phyloP scores from a whole-genome alignment of 2,113 vertebrate species.

The Aramus guarauna region DNA sequence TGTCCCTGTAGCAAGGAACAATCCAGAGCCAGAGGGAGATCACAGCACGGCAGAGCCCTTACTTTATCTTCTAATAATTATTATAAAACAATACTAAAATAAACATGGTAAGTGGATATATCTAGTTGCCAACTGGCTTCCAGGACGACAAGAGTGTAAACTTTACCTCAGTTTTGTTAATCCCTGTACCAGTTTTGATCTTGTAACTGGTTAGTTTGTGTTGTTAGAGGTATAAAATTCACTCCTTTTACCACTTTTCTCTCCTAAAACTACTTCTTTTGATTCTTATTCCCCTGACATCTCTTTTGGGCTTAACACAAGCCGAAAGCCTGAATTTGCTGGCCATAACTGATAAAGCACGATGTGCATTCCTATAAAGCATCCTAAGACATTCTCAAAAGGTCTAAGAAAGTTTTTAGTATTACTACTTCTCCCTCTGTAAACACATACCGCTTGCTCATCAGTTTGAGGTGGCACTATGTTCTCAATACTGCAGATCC shows the following conservation, averaged over 20 bases:
- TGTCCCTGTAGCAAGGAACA: background rate
- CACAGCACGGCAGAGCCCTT: background rate
- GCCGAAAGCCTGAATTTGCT: background rate
- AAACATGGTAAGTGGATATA: background rate
- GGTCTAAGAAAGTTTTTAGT: background rate
- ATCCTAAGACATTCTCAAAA: background rate
- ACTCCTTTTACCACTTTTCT: background rate
- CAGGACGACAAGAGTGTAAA: background rate
- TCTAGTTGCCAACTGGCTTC: background rate
- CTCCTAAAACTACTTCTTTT: background rate
- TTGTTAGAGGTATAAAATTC: background rate
- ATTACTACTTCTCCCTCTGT: background rate
- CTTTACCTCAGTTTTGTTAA: background rate
- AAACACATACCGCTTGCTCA: background rate
- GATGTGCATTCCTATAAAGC: background rate
- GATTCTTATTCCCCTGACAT: background rate
- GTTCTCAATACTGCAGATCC: background rate
- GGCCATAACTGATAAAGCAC: background rate
- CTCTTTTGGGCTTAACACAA: background rate
- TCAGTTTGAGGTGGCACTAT: background rate
- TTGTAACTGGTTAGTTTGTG: background rate
- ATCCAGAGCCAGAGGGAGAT: background rate
- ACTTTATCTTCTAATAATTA: background rate
- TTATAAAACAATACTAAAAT: background rate
- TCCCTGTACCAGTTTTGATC: background rate